phyloP scores from a whole-genome alignment of 2,888 invertebrate genomes.

The Synergus laeviventris region DNA sequence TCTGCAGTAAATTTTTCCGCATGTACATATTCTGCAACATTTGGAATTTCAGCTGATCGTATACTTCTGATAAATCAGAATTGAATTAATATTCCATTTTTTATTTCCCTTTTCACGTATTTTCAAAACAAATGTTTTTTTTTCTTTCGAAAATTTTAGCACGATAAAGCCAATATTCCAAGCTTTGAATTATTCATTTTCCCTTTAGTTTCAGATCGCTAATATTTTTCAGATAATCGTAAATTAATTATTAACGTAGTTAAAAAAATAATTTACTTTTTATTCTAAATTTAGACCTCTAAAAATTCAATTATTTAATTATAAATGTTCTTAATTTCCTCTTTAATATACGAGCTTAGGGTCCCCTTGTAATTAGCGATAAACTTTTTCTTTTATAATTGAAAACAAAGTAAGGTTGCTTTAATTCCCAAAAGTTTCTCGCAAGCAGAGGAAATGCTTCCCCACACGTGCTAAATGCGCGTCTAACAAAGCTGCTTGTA shows the following conservation, averaged over 20 bases:
- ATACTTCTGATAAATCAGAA: not conserved
- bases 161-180: too few species aligned
- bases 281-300: too few species aligned
- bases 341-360: not conserved
- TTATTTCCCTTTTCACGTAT: not conserved
- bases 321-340: not conserved
- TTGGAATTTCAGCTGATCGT: conserved; percentile 27
- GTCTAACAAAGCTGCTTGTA: conserved; percentile 17
- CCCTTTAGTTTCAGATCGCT: too few species aligned
- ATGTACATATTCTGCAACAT: conserved; percentile 12
- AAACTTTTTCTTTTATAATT: conserved; percentile 8
- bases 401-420: not conserved
- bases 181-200: too few species aligned
- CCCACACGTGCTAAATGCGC: conserved; percentile 14
- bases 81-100: conserved; percentile 3
- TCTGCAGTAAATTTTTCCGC: conserved; percentile 24
- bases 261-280: not conserved
- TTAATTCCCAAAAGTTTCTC: conserved; percentile 13
- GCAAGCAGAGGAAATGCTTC: not conserved
- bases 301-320: not conserved
- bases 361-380: not conserved
- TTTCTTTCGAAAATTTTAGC: too few species aligned
- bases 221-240: not conserved
- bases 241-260: not conserved
- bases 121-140: not conserved